Conservation (phyloP, 2,113 vertebrate genomes). For the Pomatostomus ruficeps region DNA sequence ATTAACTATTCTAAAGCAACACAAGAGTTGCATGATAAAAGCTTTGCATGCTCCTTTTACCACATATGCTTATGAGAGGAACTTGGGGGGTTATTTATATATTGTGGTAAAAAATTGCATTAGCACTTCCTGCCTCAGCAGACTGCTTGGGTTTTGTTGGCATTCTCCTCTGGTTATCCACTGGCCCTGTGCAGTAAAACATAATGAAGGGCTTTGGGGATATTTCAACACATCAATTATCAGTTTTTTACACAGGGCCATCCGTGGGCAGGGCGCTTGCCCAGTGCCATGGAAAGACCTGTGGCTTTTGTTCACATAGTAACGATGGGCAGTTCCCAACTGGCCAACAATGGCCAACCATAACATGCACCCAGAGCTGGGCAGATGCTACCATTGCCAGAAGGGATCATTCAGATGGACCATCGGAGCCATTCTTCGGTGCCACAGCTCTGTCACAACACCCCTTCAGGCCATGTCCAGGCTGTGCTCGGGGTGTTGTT, state of each 20-base stretch:
- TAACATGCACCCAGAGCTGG: background rate
- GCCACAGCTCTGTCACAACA: slow-evolving; percentile 34
- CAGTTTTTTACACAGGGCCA: background rate
- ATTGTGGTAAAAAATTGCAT: slow-evolving; percentile 6
- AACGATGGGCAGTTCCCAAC: background rate
- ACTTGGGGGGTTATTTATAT: background rate
- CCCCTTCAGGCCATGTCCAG: slow-evolving; percentile 32
- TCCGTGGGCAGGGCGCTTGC: background rate
- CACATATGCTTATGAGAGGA: background rate
- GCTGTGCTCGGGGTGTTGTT: slow-evolving; percentile 33
- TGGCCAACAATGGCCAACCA: background rate
- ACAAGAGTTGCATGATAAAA: background rate
- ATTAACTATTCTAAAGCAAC: background rate
- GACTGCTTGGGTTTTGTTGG: slow-evolving; percentile 1
- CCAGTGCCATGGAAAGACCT: background rate
- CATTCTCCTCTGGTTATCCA: slow-evolving; percentile 10
- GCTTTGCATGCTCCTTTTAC: background rate
- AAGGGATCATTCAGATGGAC: slow-evolving; percentile 49
- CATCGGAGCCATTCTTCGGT: slow-evolving; percentile 38
- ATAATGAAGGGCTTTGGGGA: background rate
- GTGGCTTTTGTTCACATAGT: slow-evolving; percentile 21
- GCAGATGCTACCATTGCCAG: slow-evolving; percentile 26
- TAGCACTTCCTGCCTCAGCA: slow-evolving; percentile 32
- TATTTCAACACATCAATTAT: background rate
- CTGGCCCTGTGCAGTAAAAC: background rate